phyloP scores from a whole-genome alignment of 2,888 invertebrate species.

The Drosophila bunnanda region DNA sequence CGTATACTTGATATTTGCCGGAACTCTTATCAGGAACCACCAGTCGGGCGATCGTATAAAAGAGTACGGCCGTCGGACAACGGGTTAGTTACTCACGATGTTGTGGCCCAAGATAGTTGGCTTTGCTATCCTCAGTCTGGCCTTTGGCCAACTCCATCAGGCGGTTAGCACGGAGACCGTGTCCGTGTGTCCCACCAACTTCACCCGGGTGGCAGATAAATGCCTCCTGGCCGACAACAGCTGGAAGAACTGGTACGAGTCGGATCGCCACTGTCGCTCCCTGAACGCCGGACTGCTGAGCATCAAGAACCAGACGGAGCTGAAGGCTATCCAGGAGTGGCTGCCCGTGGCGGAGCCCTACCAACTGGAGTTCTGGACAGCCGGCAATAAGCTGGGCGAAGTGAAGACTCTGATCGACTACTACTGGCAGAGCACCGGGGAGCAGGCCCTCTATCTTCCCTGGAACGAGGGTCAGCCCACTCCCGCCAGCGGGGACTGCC shows the following conservation, averaged over 20 bases:
- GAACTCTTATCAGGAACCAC: conserved; percentile 20
- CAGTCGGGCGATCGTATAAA: conserved; percentile 16
- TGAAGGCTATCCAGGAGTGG: conserved; percentile 40
- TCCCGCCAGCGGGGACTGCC: conserved; percentile 25
- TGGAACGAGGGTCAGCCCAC: conserved; percentile 49
- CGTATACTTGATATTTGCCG: conserved; percentile 2
- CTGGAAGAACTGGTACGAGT: conserved; percentile 54
- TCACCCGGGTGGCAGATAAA: conserved; percentile 48
- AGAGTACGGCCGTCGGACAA: neutral
- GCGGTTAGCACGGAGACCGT: conserved; percentile 10
- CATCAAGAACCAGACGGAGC: conserved; percentile 38
- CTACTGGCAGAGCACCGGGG: conserved; percentile 60
- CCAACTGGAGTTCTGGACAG: conserved; percentile 52
- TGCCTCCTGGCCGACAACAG: conserved; percentile 21
- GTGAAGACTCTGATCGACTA: conserved; percentile 20
- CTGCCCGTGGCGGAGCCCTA: neutral
- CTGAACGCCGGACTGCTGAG: conserved; percentile 51
- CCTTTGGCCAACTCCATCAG: conserved; percentile 22
- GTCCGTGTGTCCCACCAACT: conserved; percentile 35
- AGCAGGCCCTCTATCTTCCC: conserved; percentile 43
- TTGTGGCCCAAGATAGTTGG: conserved; percentile 37
- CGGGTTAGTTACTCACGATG: conserved; percentile 51
- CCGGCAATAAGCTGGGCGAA: conserved; percentile 55
- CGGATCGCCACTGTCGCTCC: conserved; percentile 60
- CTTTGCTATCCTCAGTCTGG: conserved; percentile 32